Evolutionary conservation across 2,888 invertebrate genomes (phyloP), one percentile per base, ranked within the genome.

Genomic region (Lymantria monacha): DNA sequence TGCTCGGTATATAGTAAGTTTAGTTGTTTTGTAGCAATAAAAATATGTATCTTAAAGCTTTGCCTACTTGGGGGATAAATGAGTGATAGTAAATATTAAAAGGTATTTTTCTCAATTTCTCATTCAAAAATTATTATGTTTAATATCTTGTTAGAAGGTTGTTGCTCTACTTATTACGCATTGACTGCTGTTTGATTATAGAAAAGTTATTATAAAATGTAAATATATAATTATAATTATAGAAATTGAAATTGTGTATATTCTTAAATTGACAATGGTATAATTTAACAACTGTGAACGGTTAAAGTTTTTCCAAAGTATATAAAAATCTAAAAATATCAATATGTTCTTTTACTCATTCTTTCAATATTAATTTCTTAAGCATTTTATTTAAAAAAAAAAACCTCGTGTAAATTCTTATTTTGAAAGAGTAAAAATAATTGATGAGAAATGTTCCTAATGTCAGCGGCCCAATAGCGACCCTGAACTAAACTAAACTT

Each of bases 221-320:
- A 66, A 59, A 66, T 65, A 65, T 63, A 54, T 51, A 22, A 52
- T 57, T 49, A 51, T 41, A 49, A 30, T 10, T 43, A 51, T 55
- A 55, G 33, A 50, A 1, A 38, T 53, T 55, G 44, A 56, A 53
- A 48, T 55, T 55, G 49, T 59, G 54, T 58, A 56, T 47, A 63
- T 59, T 57, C 61, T 43, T 53, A 48, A 62, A 53, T 46, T 33
- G 46, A 44, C 30, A 47, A 50, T 56, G 57, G 22, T 49, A 41
- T 53, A 53, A 3, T 22, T 40, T 44, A n/a, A 33, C 33, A 33
- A 22, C 22, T 33, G 9, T 33, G 2, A 1, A n/a, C n/a, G n/a
- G n/a, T n/a, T n/a, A n/a, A n/a, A n/a, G n/a, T n/a, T n/a, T 38
- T 12, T 13, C 7, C n/a, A n/a, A 38, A 12, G 3, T 22, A 22